Evolutionary conservation across 2,797 vertebrate genomes (phyloP), one percentile per base, ranked within the genome.

Genomic region (Semotilus atromaculatus): DNA sequence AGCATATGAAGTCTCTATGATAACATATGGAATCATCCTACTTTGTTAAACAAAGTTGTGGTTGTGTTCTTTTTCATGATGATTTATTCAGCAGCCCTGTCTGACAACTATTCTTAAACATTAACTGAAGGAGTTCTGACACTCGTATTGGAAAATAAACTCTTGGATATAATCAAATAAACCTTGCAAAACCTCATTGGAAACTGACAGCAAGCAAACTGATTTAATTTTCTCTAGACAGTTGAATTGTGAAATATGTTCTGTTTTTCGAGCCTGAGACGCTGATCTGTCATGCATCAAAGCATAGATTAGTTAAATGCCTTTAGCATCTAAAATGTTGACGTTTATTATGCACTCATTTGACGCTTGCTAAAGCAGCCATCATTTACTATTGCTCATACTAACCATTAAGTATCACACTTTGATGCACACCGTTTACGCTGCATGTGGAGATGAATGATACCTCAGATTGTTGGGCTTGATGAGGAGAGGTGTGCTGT

Each of bases 341-440:
- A 51, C 43, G 45, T 80, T 80, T 68, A 80, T 80, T 53, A 68
- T 66, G 60, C 40, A 34, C 77, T 66, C 26, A 79, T 79, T 66
- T 79, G 40, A 43, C 26, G 18, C 55, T 45, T 79, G 74, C 55
- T 40, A 77, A 77, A 77, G 55, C 55, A 77, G 62, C 75, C 16
- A 43, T 77, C 75, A 62, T 29, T 60, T 77, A 38, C 75, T 19
- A 29, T n/a, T 40, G 55, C 75, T 60, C 36, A 43, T 29, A 9
- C 55, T 29, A 19, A 76, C 53, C 34, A 26, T 40, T 55, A 58
- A 36, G 51, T 16, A n/a, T 62, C 55, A 60, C 75, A 43, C 74
- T 26, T 77, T 77, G 36, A 36, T 77, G 51, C 51, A 23, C 73
- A 38, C 13, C 3, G 73, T 75, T 75, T 75, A 51, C n/a, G 53